Evolutionary conservation across 30 jellyfish, hydroid and myxozoan species (phyloP), one percentile per base, ranked within the genome.

Genomic region (Aurelia aurita): DNA sequence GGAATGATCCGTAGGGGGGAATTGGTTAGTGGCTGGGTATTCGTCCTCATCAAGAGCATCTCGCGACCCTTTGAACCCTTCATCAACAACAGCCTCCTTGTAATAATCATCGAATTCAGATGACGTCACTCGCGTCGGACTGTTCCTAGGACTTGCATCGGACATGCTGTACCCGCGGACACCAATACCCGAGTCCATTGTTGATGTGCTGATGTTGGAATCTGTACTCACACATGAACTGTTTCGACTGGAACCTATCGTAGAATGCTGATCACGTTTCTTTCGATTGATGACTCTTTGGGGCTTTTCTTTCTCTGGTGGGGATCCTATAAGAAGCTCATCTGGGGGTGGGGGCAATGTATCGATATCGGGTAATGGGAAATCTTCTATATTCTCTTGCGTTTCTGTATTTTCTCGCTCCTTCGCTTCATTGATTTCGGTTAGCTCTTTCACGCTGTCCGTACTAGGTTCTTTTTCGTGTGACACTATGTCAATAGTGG

Each of bases 211-310:
- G 35, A 89, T 77, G 47, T 96, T 92, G 11, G 98, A 92, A 34
- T 92, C 98, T 1, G 98, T 92, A 31, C 98, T 92, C 18, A 92
- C 98, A 68, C 98, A 92, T 27, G 98, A 92, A 53, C 90, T 92
- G 80, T 87, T 92, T 19, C 98, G 79, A 71, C 98, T 92, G 31
- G 90, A 62, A 19, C 81, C 82, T 22, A 32, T 32, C 7, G 43
- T 60, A 18, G 87, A 43, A 45, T 85, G 83, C n/a, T 72, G 91
- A 59, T 92, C 96, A 23, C 89, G 84, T 76, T 92, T 92, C 77
- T 87, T 86, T 16, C 98, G 95, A 77, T 92, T 92, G 58, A 92
- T 92, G 14, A 95, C 92, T 16, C 98, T 80, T 77, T 73, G 95
- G 23, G 97, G 97, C 46, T 81, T 92, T 47, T 92, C 97, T 53